Base-by-base conservation (phyloP, 2,797 vertebrate species). In the Antennarius maculatus region DNA sequence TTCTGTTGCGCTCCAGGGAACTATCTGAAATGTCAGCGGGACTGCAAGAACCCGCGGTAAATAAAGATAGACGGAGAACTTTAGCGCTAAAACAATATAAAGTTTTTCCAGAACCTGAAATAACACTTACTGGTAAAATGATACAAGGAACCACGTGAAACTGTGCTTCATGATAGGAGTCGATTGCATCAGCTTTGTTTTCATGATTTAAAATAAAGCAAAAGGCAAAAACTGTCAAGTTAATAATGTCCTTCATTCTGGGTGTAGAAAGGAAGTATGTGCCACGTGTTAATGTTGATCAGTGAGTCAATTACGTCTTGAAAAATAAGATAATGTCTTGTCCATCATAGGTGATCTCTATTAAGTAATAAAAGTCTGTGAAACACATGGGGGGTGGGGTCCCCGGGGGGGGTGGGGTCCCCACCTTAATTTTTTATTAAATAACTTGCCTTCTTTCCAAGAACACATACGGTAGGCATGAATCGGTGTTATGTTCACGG, bases 261-360 rank as follows among this genome's bases (percentile, higher is more conserved):
- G 3, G 16, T 23, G 8, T 15, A 12, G 2, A 14, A 27, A 10
- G 23, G 54, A 2, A 34, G 18, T 23, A 10, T 65, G 41, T 57
- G 65, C 75, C 74, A 73, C 62, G 65, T 80, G 65, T 72, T 65
- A n/a, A 31, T 41, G 46, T 66, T 62, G 37, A 39, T 39, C 7
- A 39, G 9, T 39, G 37, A 8, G 7, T 39, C 37, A 39, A 39
- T 10, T 3, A 39, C 10, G 7, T 39, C 37, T 39, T 39, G 7
- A 39, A 39, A 39, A 8, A 39, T 9, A 42, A 45, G 27, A 23
- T 11, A 0, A 41, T 61, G 31, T 41, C 5, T 1, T 17, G 8
- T 42, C 1, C 28, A 8, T 43, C 31, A 5, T 4, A 58, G 12
- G 42, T 3, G n/a, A 16, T 1, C 4, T 0, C 12, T 17, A 28